Evolutionary conservation across 2,113 vertebrate genomes (phyloP).

Genomic region (Steatornis caripensis): DNA sequence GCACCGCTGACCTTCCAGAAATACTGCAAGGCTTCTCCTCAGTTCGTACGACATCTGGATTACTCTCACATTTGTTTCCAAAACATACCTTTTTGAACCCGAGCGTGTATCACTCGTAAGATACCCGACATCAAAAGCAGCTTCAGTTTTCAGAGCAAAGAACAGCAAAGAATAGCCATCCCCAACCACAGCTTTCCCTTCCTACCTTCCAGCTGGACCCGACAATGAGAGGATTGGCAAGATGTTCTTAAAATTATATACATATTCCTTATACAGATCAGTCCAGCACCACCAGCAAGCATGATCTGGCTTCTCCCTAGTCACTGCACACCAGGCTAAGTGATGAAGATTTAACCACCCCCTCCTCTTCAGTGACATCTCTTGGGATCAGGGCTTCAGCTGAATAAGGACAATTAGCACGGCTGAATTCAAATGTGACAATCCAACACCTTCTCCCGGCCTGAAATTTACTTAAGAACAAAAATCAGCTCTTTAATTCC

Average conservation of each 20-base stretch:
- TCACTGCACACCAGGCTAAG: not conserved
- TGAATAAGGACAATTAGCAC: not conserved
- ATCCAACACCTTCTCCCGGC: not conserved
- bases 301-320: not conserved
- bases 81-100: not conserved
- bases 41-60: not conserved
- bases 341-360: not conserved
- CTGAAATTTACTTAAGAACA: not conserved
- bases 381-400: not conserved
- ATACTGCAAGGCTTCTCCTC: not conserved
- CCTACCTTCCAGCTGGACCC: not conserved
- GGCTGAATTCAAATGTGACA: not conserved
- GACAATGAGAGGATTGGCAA: not conserved
- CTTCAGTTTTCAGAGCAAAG: not conserved
- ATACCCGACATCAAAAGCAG: not conserved
- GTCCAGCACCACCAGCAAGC: not conserved
- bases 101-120: fast-evolving
- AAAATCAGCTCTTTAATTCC: not conserved
- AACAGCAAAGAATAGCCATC: not conserved
- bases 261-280: fast-evolving
- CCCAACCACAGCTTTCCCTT: not conserved
- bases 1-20: not conserved
- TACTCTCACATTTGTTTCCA: fast-evolving
- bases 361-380: not conserved
- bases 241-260: not conserved